Evolutionary conservation across 2,888 invertebrate genomes (phyloP), one percentile per base, ranked within the genome.

Genomic region (Melanargia galathea): DNA sequence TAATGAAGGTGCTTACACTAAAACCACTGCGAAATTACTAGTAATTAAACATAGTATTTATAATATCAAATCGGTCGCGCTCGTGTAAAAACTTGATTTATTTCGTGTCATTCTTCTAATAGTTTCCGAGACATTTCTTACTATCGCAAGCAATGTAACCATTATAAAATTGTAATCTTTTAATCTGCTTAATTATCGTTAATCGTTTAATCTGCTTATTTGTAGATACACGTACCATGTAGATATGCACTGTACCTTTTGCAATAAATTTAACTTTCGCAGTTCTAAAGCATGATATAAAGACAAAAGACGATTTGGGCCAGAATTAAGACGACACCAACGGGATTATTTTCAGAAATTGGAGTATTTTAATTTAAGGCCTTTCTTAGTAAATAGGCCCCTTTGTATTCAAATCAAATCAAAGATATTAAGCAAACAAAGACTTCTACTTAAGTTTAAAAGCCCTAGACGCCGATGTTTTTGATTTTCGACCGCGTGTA

Each of bases 1-100:
- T 51, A 51, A 51, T 51, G 33, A 51, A 51, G 18, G 10, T 33
- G 51, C 33, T 51, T 18, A 30, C 16, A 30, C 33, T 33, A 51
- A 6, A 33, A 51, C 33, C 51, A 51, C 33, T 11, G 33, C 11
- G 33, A 20, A n/a, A 18, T 18, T 33, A 18, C 16, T 33, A 33
- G 18, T 33, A 51, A 51, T 51, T 33, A 30, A 51, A 51, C 8
- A 24, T n/a, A 13, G 11, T 49, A 26, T 49, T 49, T 16, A 49
- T 7, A 30, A 16, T 49, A 30, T 26, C 6, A 26, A 48, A 48
- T n/a, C n/a, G n/a, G n/a, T n/a, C n/a, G n/a, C n/a, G 33, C n/a
- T 11, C n/a, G n/a, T 11, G 38, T n/a, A 38, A n/a, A 38, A n/a
- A n/a, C 1, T n/a, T 1, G n/a, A n/a, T n/a, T n/a, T n/a, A n/a